Evolutionary conservation across 2,888 invertebrate genomes (phyloP), one percentile per base, ranked within the genome.

Genomic region (Melieria crassipennis): DNA sequence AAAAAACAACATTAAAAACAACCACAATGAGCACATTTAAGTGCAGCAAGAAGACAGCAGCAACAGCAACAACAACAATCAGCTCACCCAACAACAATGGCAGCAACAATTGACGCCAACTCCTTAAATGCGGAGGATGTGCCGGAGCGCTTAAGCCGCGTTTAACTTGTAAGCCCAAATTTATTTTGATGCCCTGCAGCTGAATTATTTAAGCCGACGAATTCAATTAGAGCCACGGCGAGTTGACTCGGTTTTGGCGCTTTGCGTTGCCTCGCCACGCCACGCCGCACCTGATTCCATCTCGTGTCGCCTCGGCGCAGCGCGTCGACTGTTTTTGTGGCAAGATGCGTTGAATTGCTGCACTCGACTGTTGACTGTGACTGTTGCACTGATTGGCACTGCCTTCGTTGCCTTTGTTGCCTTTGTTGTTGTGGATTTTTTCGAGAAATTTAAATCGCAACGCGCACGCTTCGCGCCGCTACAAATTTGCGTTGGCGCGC

Each of bases 141-240:
- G 57, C 46, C 45, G 11, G 30, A 7, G 7, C 45, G 65, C 65
- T 65, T 57, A 65, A 65, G 46, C 45, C 45, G 6, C 58, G 67
- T 57, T 58, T 67, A 65, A 65, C 65, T 65, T 65, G 30, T 65
- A 68, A 61, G 70, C 73, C 75, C 75, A 82, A 79, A 82, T 81
- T 80, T 82, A 79, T 79, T 79, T 78, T 78, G 77, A 75, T 82
- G 82, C 82, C 85, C 82, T 81, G 78, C 80, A 84, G 85, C 83
- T 83, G 84, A 85, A 85, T 85, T 85, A 85, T 85, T 85, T 83
- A 84, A 85, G 77, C 84, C 85, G 84, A 84, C 84, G 84, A 85
- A 85, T 85, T 85, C 85, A 85, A 85, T 85, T 85, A 85, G 85
- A 83, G 84, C 79, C 83, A 80, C 60, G n/a, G 69, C 66, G 66